Percentiles rank a stretch among this genome's conserved stretches.
Conservation (phyloP, 1,140 invertebrate species). For the Bathynomus jamesi region DNA sequence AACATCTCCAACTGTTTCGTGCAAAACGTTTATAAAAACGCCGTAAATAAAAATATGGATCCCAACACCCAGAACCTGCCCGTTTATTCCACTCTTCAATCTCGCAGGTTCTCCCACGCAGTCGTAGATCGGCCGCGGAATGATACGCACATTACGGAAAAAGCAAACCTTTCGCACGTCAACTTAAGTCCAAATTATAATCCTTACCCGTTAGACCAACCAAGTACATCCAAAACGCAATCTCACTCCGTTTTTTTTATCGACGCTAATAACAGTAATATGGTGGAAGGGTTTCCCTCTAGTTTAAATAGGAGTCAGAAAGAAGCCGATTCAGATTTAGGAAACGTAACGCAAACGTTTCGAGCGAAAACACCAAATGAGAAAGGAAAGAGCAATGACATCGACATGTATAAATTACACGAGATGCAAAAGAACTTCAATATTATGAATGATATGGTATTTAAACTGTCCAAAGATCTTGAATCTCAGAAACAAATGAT, state of each 20-base stretch:
- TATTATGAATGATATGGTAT: constrained; percentile 23
- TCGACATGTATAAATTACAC: constrained; percentile 18
- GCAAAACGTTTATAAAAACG: too few relatives aligned
- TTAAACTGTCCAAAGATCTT: constrained; percentile 10
- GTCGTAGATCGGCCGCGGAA: too few relatives aligned
- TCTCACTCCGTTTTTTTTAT: background rate
- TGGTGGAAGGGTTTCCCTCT: background rate
- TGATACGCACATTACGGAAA: too few relatives aligned
- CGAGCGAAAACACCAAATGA: background rate
- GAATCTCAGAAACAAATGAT: constrained; percentile 21
- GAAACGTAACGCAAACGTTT: background rate
- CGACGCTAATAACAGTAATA: background rate
- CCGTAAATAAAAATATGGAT: too few relatives aligned
- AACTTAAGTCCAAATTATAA: too few relatives aligned
- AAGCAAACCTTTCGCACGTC: too few relatives aligned
- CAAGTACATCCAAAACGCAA: background rate
- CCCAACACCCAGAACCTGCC: too few relatives aligned
- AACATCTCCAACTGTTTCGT: background rate
- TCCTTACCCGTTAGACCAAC: too few relatives aligned
- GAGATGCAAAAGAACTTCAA: constrained; percentile 24
- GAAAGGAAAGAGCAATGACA: constrained; percentile 15
- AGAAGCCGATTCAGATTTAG: background rate
- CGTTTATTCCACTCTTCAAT: too few relatives aligned
- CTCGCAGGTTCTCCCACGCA: too few relatives aligned
- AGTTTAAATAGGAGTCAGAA: background rate